These are phyloP conservation scores for Aphrocallistes beatrix DNA, from an alignment of 37 sponge, comb jelly and placozoan genomes.

Conservation along the genomic window DNA sequence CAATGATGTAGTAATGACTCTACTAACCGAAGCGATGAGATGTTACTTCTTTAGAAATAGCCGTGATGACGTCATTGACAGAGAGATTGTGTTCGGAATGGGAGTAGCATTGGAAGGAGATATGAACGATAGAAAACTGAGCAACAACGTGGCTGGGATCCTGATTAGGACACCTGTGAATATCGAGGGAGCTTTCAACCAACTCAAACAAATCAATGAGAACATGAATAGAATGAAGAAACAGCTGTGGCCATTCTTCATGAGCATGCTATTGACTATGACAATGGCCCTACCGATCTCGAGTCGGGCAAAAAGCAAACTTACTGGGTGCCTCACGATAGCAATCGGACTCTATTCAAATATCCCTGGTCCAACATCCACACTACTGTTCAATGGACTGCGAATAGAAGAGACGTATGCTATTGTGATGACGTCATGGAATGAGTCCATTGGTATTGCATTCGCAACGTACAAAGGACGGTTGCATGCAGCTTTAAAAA, in stretches of 20 bases:
- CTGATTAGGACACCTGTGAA: not conserved
- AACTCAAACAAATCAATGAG: not conserved
- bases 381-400: not conserved
- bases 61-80: not conserved
- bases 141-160: not conserved
- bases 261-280: not conserved
- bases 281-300: not conserved
- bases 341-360: not conserved
- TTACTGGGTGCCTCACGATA: not conserved
- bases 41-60: not conserved
- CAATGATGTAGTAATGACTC: not conserved
- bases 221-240: not conserved
- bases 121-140: not conserved
- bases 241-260: not conserved
- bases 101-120: slow-evolving; percentile 1
- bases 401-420: not conserved
- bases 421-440: not conserved
- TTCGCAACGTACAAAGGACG: not conserved
- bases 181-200: not conserved
- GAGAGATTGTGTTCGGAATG: not conserved
- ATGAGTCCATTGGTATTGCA: not conserved
- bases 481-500: not conserved
- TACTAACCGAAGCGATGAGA: not conserved
- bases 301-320: not conserved
- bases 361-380: not conserved